Conservation (phyloP, 2,797 vertebrate species). For the Poliocrania exsul region DNA sequence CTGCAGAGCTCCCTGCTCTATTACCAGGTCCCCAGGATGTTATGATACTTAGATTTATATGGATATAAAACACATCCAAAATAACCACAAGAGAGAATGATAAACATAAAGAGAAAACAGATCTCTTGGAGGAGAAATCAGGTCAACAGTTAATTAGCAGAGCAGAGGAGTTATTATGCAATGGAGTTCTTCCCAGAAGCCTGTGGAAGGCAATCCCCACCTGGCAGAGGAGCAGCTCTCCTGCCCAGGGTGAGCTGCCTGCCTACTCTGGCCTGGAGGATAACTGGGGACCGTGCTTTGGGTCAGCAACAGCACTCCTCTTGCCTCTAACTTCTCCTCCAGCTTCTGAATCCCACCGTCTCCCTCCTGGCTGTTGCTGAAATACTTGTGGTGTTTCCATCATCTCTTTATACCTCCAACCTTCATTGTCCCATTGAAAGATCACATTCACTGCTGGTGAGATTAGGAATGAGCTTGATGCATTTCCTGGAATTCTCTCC, state of each 20-base stretch:
- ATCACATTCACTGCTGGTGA: neutral
- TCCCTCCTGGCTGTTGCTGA: neutral
- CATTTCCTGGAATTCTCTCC: neutral
- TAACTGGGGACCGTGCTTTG: rapidly evolving
- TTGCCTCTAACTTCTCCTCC: neutral
- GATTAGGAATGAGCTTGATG: neutral
- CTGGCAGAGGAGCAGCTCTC: neutral
- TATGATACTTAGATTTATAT: neutral
- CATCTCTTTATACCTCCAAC: neutral
- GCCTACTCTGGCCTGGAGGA: neutral
- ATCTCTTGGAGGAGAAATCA: neutral
- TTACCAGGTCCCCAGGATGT: neutral
- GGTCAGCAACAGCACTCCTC: neutral
- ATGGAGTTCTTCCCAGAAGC: neutral
- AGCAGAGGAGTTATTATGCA: neutral
- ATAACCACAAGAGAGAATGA: neutral
- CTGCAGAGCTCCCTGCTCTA: neutral
- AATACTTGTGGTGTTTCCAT: neutral
- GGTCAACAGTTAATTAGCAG: neutral
- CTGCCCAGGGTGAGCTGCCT: rapidly evolving
- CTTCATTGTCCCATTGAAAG: neutral
- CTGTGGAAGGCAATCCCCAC: neutral
- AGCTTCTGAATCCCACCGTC: neutral
- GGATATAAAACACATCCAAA: neutral
- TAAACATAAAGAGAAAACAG: neutral